Evolutionary conservation across 2,797 vertebrate genomes (phyloP), one percentile per base, ranked within the genome.

Genomic region (Sebastes diploproa): DNA sequence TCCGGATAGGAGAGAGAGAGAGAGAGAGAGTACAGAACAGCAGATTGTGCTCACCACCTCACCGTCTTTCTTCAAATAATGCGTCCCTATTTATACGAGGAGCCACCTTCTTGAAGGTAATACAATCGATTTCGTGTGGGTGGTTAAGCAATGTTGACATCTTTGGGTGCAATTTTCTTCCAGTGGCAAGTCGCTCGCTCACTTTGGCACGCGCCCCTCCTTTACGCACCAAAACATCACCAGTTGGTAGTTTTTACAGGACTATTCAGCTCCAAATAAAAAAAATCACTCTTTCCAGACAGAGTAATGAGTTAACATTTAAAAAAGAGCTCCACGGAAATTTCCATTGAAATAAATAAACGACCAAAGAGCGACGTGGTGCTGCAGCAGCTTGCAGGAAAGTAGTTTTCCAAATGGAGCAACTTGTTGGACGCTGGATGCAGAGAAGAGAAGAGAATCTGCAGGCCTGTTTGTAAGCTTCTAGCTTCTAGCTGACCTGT

Each of bases 71-170:
- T 93, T 89, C 83, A 92, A 94, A 94, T 90, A 94, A 93, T 86
- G 93, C 94, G 92, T 92, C 95, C 95, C 93, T 96, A 96, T 97
- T 97, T 96, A 96, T 96, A 95, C 91, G 93, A 92, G 92, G 92
- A 92, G 94, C 88, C 90, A 94, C 91, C 94, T 95, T 95, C 93
- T 94, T 96, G 93, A 92, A 95, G 92, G 90, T 95, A 96, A 96
- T 93, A 93, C 89, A 97, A 97, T 98, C 95, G 96, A 97, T 97
- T 96, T 97, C 88, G 95, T 96, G 97, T 97, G 97, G 97, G 97
- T 97, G 97, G 97, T 84, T 94, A 85, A 94, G 94, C 95, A 95
- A 92, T 92, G 94, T 95, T 94, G 95, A 95, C 96, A 96, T 97
- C 94, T 95, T 96, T 94, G 93, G 93, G 93, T 88, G 94, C 78